Percentiles rank a stretch among this genome's conserved stretches.
phyloP scores from a whole-genome alignment of 2,797 vertebrate species.

The Fratercula arctica region DNA sequence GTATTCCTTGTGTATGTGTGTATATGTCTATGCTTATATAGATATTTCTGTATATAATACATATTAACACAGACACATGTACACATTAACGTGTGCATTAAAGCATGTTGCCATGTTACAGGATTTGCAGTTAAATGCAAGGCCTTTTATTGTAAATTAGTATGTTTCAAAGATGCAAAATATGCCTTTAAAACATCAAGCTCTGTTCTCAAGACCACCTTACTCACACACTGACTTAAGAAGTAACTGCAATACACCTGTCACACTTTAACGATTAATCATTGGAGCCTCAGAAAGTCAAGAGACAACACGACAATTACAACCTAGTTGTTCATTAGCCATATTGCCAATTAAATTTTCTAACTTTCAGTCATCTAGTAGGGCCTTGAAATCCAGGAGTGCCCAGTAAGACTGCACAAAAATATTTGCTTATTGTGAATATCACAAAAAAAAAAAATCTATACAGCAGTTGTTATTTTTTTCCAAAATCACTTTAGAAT shows the following conservation, averaged over 20 bases:
- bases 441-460: background rate
- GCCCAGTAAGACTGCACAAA: background rate
- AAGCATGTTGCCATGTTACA: background rate
- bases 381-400: background rate
- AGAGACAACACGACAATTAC: constrained; percentile 42
- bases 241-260: background rate
- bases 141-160: background rate
- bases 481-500: background rate
- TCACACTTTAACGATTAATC: constrained; percentile 33
- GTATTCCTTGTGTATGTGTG: constrained; percentile 3
- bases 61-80: background rate
- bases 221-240: constrained; percentile 19
- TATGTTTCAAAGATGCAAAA: constrained; percentile 26
- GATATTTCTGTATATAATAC: background rate
- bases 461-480: background rate
- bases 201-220: constrained; percentile 5
- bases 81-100: background rate
- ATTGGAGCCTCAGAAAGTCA: constrained; percentile 22
- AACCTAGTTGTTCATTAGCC: constrained; percentile 30
- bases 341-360: constrained; percentile 44
- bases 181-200: constrained; percentile 42
- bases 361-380: background rate
- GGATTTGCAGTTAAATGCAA: constrained; percentile 12
- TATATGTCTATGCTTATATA: background rate
- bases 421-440: constrained; percentile 34